phyloP scores from a whole-genome alignment of 2,797 vertebrate species.

The Sebastes matsubarae region DNA sequence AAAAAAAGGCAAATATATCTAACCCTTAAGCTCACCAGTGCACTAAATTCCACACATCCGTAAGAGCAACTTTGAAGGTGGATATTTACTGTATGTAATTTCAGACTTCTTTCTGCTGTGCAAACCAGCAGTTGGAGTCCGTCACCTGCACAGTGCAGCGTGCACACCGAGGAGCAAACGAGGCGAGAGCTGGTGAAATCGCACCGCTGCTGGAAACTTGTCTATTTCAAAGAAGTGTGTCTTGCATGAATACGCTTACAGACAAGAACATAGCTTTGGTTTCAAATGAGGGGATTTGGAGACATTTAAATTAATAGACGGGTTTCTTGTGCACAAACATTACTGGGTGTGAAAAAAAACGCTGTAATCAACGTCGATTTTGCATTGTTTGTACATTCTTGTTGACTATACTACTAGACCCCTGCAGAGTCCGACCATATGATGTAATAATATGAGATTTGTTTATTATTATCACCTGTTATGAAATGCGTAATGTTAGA shows the following conservation, averaged over 20 bases:
- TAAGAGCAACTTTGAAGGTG: constrained; percentile 67
- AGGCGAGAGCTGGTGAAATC: background rate
- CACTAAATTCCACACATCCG: constrained; percentile 75
- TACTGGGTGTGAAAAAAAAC: too few species aligned
- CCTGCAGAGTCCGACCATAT: too few species aligned
- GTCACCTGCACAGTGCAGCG: constrained; percentile 5
- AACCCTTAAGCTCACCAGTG: constrained; percentile 43
- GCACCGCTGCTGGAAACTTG: background rate
- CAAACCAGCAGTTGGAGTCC: background rate
- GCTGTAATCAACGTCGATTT: too few species aligned
- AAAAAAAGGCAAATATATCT: constrained; percentile 46
- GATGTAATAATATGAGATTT: too few species aligned
- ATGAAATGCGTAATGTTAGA: too few species aligned
- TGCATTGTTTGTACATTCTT: too few species aligned
- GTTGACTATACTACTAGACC: too few species aligned
- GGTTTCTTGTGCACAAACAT: too few species aligned
- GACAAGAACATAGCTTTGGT: background rate
- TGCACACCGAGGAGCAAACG: background rate
- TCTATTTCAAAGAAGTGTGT: background rate
- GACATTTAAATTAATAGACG: background rate
- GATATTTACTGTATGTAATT: constrained; percentile 63
- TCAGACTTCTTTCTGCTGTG: constrained; percentile 24
- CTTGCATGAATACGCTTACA: background rate
- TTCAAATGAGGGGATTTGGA: background rate
- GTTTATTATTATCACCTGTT: too few species aligned